Conservation (phyloP, 2,888 invertebrate species). For the Nesidiocoris tenuis region DNA sequence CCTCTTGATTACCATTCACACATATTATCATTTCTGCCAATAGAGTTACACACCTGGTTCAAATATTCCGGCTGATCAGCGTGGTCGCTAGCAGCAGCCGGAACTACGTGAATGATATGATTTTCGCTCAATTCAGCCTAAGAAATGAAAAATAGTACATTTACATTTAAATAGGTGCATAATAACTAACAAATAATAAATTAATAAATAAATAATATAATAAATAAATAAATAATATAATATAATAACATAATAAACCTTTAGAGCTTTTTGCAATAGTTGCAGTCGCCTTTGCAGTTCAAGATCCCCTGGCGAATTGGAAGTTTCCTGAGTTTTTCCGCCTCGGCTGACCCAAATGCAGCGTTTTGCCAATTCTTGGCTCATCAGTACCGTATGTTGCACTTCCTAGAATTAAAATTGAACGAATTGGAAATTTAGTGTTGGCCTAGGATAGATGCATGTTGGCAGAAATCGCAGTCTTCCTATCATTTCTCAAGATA, state of each 20-base stretch:
- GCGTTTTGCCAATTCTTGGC: constrained; percentile 69
- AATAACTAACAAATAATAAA: not conserved
- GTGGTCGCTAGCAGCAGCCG: constrained; percentile 52
- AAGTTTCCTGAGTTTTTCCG: constrained; percentile 39
- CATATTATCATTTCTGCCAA: too few relatives aligned
- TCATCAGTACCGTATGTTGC: constrained; percentile 77
- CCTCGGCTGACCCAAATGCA: constrained; percentile 76
- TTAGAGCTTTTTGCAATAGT: constrained; percentile 70
- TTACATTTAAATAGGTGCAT: not conserved
- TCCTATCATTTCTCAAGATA: too few relatives aligned
- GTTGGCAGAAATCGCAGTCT: too few relatives aligned
- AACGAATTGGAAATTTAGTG: not conserved
- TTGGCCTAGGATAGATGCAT: not conserved
- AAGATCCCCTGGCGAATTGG: constrained; percentile 58
- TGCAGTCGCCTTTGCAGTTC: constrained; percentile 70
- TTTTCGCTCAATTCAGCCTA: constrained; percentile 71
- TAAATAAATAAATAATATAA: not conserved
- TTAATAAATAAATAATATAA: not conserved
- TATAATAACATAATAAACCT: constrained; percentile 56
- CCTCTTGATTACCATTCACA: too few relatives aligned
- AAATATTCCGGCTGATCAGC: constrained; percentile 67
- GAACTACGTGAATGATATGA: constrained; percentile 65
- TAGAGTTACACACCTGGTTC: too few relatives aligned
- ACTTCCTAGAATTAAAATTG: constrained; percentile 62
- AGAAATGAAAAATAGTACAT: constrained; percentile 10